Base-by-base conservation (phyloP, 2,888 invertebrate species). In the Heterodera filipjevi region DNA sequence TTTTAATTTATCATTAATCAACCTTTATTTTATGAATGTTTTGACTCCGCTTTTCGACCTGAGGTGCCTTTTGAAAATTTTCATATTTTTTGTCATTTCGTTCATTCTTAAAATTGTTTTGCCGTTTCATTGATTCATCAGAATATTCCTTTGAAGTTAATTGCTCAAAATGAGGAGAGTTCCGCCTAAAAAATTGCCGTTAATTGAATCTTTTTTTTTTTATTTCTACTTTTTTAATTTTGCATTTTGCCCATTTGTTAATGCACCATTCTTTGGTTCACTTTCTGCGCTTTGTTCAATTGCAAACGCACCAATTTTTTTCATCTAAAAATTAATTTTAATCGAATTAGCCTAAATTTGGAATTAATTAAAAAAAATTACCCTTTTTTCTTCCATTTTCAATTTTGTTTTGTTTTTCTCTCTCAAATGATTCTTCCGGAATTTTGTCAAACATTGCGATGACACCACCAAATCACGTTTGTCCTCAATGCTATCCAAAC, bases 401-500 rank as follows among this genome's bases (percentile, higher is more conserved):
- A 22, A 12, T 66, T 66, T 30, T 27, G 10, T 30, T 66, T 27
- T 8, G 32, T n/a, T 75, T 3, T 27, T 75, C 27, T 27, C 59
- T 70, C 30, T 35, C 39, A 53, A 75, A 64, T 71, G 71, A 10
- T 27, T 27, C 77, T 80, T 80, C 12, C 79, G 49, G 19, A 82
- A 81, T 49, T 70, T 66, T 71, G 83, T 80, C 35, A 85, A 76
- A 80, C 84, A 85, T 76, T 81, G 81, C 27, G 84, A 77, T 3
- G 81, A 80, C 33, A 80, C 32, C n/a, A 81, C 82, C 8, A 85
- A 64, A 70, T 85, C 85, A 44, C 81, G 81, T 59, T 81, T 79
- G 66, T 87, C 87, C 30, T 82, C 79, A 27, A 87, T 85, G 66
- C 77, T 70, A 33, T 83, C 72, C 44, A 87, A 79, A 74, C 87